Percentiles rank a stretch among this genome's conserved stretches.
Evolutionary conservation across 2,888 invertebrate genomes (phyloP).

Genomic region (Coleophora deauratella): DNA sequence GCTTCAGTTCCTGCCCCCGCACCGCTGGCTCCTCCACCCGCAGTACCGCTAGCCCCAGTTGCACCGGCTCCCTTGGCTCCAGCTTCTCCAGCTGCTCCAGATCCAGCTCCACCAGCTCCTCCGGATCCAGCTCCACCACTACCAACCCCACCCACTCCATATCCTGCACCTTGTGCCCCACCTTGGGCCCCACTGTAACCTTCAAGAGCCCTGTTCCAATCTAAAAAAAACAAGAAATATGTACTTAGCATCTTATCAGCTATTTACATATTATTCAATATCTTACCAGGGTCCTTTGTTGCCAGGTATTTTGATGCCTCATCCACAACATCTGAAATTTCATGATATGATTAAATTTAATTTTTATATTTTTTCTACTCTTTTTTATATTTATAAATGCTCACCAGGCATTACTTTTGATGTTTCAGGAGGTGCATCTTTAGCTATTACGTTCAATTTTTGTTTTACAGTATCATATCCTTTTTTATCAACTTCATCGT

Average conservation of each 20-base stretch:
- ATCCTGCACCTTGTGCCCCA: neutral
- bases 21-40: slow-evolving; percentile 6
- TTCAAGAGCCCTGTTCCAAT: neutral
- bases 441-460: slow-evolving; percentile 32
- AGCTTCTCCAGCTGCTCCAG: neutral
- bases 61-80: slow-evolving; percentile 15
- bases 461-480: slow-evolving; percentile 31
- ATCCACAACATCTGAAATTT: slow-evolving; percentile 38
- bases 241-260: too few relatives aligned
- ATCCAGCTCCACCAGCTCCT: slow-evolving; percentile 3
- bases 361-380: too few relatives aligned
- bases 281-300: neutral
- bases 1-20: slow-evolving; percentile 8
- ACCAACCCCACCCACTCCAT: neutral
- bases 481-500: slow-evolving; percentile 37
- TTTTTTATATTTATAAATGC: neutral
- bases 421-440: slow-evolving; percentile 28
- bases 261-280: too few relatives aligned
- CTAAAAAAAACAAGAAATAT: too few relatives aligned
- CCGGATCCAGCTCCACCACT: slow-evolving; percentile 2
- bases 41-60: slow-evolving; percentile 9
- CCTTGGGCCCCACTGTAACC: neutral
- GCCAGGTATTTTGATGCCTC: slow-evolving; percentile 43
- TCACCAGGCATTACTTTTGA: slow-evolving; percentile 35
- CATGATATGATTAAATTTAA: neutral